Percentiles rank a stretch among this genome's conserved stretches.
phyloP scores from a whole-genome alignment of 2,113 vertebrate genomes.

The Hydropotes inermis region DNA sequence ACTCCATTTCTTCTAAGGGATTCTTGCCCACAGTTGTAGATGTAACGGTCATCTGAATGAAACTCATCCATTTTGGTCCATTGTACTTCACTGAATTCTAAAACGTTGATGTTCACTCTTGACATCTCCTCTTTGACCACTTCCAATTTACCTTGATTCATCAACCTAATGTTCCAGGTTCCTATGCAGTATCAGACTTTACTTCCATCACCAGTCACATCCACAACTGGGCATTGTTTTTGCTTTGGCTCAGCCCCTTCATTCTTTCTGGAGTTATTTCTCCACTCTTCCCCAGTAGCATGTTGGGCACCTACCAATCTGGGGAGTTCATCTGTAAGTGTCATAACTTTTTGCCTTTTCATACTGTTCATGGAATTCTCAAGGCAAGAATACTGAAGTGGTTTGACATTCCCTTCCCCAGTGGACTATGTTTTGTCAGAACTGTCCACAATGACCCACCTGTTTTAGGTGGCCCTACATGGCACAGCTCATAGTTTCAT shows the following conservation, averaged over 20 bases:
- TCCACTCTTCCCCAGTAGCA: neutral
- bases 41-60: neutral
- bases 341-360: neutral
- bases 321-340: neutral
- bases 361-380: neutral
- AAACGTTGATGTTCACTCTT: neutral
- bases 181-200: neutral
- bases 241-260: neutral
- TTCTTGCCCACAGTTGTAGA: neutral
- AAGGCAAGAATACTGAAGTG: neutral
- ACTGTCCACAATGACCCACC: neutral
- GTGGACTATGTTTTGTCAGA: neutral
- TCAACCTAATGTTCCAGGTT: neutral
- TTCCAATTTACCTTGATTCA: neutral
- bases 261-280: neutral
- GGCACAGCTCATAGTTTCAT: neutral
- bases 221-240: accelerated
- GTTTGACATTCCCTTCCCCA: neutral
- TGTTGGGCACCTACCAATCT: neutral
- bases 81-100: neutral
- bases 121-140: neutral
- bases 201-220: neutral
- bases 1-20: neutral
- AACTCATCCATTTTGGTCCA: neutral
- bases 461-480: accelerated